Conservation (phyloP, 1,140 invertebrate genomes). For the Zaprionus nigranus region DNA sequence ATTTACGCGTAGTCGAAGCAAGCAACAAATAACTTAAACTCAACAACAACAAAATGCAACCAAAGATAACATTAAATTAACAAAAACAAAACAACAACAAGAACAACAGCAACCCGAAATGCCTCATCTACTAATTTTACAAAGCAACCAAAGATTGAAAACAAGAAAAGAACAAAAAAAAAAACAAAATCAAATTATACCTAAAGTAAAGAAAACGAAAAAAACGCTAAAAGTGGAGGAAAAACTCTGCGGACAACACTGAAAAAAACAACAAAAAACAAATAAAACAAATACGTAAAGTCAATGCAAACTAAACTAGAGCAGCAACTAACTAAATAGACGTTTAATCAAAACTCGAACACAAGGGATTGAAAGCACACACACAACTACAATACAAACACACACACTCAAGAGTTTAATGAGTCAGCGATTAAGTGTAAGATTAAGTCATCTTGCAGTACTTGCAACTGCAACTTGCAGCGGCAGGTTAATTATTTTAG, state of each 20-base stretch:
- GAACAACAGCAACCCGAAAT: slow-evolving; percentile 67
- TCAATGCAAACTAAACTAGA: slow-evolving; percentile 51
- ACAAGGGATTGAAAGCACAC: slow-evolving; percentile 74
- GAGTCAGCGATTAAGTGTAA: slow-evolving; percentile 39
- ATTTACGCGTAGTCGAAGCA: slow-evolving; percentile 20
- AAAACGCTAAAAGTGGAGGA: slow-evolving; percentile 16
- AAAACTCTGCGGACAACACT: slow-evolving; percentile 39
- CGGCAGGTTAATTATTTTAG: background rate
- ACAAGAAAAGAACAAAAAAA: slow-evolving; percentile 18
- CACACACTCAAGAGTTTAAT: slow-evolving; percentile 26
- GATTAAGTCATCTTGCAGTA: slow-evolving; percentile 30
- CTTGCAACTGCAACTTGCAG: slow-evolving; percentile 32
- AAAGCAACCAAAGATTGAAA: slow-evolving; percentile 29
- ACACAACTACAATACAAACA: slow-evolving; percentile 26
- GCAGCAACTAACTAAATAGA: slow-evolving; percentile 40
- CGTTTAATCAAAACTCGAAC: slow-evolving; percentile 57
- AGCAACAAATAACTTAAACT: slow-evolving; percentile 13
- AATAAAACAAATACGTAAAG: slow-evolving; percentile 67
- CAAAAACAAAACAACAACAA: slow-evolving; percentile 21
- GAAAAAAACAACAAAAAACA: background rate
- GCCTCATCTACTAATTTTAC: slow-evolving; percentile 72
- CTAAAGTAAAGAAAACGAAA: background rate
- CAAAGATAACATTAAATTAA: slow-evolving; percentile 60
- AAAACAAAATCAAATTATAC: slow-evolving; percentile 5
- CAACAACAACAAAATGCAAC: slow-evolving; percentile 48